A percentile compares a stretch with the other conserved stretches of the same genome.
Evolutionary conservation across 2,888 invertebrate genomes (phyloP).

Genomic region (Cephus rjabovi): DNA sequence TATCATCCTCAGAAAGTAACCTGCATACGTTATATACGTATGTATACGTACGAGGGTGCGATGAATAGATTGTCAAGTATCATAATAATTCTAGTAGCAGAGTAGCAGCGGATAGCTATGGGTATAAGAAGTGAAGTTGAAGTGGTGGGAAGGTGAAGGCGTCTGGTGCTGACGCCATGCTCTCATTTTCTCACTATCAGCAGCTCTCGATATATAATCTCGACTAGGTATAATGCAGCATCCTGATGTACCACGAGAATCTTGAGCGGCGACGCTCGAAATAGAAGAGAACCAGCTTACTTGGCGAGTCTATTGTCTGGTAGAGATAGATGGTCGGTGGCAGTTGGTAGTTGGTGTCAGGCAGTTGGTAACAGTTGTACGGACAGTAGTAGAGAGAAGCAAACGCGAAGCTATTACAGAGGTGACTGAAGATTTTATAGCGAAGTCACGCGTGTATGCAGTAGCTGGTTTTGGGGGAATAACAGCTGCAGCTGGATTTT

Average conservation of each 20-base stretch:
- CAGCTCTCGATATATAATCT: constrained; percentile 53
- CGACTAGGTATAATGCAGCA: constrained; percentile 40
- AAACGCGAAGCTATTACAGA: not conserved
- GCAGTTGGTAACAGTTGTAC: not conserved
- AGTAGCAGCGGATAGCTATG: not conserved
- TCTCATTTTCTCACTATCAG: constrained; percentile 54
- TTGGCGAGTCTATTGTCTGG: constrained; percentile 49
- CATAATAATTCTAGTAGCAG: not conserved
- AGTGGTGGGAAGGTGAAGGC: constrained; percentile 1
- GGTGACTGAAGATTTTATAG: not conserved
- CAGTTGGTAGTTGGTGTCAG: not conserved
- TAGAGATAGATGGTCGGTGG: not conserved
- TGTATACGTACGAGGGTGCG: constrained; percentile 7
- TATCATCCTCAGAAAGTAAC: too few relatives aligned
- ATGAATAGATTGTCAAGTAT: constrained; percentile 13
- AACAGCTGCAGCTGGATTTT: not conserved
- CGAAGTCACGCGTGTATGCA: not conserved
- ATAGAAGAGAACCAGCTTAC: constrained; percentile 38
- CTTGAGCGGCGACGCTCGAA: constrained; percentile 16
- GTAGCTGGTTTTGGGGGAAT: not conserved
- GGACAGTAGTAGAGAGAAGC: not conserved
- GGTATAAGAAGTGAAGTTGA: not conserved
- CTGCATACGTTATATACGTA: not conserved
- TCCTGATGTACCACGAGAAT: not conserved
- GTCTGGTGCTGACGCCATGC: constrained; percentile 49